Percentiles rank a stretch among this genome's conserved stretches.
These are phyloP conservation scores for Marasmarcha lunaedactyla DNA, from an alignment of 2,888 invertebrate genomes.

Conservation along the genomic window DNA sequence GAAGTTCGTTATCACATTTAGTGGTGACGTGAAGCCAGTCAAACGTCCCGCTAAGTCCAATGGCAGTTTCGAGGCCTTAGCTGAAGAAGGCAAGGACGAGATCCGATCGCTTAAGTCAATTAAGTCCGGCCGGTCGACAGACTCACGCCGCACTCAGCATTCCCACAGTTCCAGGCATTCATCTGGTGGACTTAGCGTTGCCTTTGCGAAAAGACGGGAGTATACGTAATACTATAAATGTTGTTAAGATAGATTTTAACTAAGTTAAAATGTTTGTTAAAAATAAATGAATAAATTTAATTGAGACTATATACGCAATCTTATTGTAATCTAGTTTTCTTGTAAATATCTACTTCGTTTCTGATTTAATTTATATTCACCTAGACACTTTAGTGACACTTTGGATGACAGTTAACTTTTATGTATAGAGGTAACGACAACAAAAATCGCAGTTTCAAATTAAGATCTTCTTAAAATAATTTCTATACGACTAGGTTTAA, in stretches of 20 bases:
- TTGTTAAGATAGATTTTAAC: conserved; percentile 4
- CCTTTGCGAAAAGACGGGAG: conserved; percentile 44
- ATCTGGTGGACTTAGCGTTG: conserved; percentile 39
- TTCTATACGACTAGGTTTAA: too few species aligned
- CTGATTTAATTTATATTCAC: too few species aligned
- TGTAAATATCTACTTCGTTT: too few species aligned
- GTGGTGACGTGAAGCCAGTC: conserved; percentile 73
- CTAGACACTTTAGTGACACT: too few species aligned
- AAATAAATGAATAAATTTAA: too few species aligned
- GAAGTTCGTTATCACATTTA: conserved; percentile 74
- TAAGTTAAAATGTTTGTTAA: too few species aligned
- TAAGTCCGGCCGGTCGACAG: conserved; percentile 35
- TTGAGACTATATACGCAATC: too few species aligned
- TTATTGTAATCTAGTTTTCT: too few species aligned
- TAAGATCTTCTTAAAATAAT: too few species aligned
- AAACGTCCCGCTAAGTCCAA: conserved; percentile 40
- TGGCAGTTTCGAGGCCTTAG: conserved; percentile 39
- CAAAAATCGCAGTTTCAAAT: too few species aligned
- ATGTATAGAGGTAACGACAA: too few species aligned
- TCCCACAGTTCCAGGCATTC: conserved; percentile 52
- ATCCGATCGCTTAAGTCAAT: conserved; percentile 39
- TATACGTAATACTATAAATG: conserved; percentile 27
- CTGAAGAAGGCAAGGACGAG: conserved; percentile 47
- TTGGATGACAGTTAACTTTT: too few species aligned
- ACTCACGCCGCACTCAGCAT: conserved; percentile 38